A percentile compares a stretch with the other conserved stretches of the same genome.
Evolutionary conservation across 1,140 invertebrate species (phyloP).

Genomic region (Drosophila kohkoa): DNA sequence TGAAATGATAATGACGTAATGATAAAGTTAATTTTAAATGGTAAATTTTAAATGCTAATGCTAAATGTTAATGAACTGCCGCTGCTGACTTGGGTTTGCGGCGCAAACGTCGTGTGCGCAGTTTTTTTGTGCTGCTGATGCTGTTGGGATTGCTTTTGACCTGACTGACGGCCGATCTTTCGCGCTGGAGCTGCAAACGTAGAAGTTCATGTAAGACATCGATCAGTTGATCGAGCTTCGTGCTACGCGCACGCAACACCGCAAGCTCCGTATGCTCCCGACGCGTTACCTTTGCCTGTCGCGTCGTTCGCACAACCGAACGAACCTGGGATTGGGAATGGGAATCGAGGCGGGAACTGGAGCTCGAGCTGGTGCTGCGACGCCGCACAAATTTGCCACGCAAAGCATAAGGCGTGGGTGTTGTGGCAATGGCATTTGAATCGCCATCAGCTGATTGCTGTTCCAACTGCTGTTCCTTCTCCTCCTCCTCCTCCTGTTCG

Average conservation of each 20-base stretch:
- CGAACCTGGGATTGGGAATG: slow-evolving; percentile 1
- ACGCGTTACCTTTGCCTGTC: slow-evolving; percentile 46
- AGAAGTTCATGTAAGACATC: slow-evolving; percentile 63
- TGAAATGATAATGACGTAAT: slow-evolving; percentile 15
- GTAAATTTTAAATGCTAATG: slow-evolving; percentile 32
- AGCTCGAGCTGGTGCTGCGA: slow-evolving; percentile 42
- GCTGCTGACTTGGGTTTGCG: slow-evolving; percentile 12
- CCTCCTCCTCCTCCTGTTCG: too few relatives aligned
- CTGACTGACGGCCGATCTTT: slow-evolving; percentile 7
- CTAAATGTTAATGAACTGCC: slow-evolving; percentile 10
- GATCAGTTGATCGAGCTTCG: slow-evolving; percentile 66
- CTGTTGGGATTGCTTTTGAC: slow-evolving; percentile 9
- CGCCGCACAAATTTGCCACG: slow-evolving; percentile 68
- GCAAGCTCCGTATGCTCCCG: slow-evolving; percentile 8
- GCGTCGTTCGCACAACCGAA: slow-evolving; percentile 35
- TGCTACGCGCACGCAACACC: slow-evolving; percentile 46
- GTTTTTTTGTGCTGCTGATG: not conserved
- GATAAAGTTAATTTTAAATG: slow-evolving; percentile 15
- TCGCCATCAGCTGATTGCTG: not conserved
- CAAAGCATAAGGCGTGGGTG: slow-evolving; percentile 64
- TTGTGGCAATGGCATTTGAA: slow-evolving; percentile 10
- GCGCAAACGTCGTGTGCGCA: slow-evolving; percentile 27
- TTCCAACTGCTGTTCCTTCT: not conserved
- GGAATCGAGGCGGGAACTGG: not conserved
- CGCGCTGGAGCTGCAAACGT: slow-evolving; percentile 53